Evolutionary conservation across 2,113 vertebrate genomes (phyloP).

Genomic region (Amphilophus citrinellus): DNA sequence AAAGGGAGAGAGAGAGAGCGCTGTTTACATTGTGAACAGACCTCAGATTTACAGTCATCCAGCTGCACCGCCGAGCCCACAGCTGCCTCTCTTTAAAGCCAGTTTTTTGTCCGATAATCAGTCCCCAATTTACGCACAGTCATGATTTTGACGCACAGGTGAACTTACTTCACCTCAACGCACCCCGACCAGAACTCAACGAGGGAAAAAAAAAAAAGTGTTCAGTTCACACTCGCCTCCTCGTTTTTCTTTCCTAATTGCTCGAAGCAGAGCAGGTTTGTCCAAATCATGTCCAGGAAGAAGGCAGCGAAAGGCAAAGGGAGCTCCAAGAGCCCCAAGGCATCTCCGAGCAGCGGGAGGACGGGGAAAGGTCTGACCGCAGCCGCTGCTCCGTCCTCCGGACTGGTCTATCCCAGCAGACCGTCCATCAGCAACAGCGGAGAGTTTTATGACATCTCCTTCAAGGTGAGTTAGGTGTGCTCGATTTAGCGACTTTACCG

Average conservation of each 20-base stretch:
- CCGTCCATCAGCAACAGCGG: slow-evolving; percentile 88
- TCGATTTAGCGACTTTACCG: not conserved
- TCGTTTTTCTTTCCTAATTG: not conserved
- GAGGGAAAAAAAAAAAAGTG: not conserved
- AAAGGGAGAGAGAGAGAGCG: slow-evolving; percentile 23
- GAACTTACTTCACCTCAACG: slow-evolving; percentile 44
- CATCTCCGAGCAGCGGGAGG: slow-evolving; percentile 73
- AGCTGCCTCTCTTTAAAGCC: slow-evolving; percentile 16
- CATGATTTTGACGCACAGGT: slow-evolving; percentile 65
- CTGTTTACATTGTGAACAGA: slow-evolving; percentile 44
- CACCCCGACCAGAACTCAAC: not conserved
- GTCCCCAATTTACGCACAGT: slow-evolving; percentile 39
- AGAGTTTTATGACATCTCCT: slow-evolving; percentile 92
- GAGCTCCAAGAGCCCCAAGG: slow-evolving; percentile 75
- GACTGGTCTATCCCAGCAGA: slow-evolving; percentile 81
- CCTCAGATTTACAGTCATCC: slow-evolving; percentile 5
- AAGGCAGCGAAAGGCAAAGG: slow-evolving; percentile 84
- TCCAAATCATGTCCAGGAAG: slow-evolving; percentile 87
- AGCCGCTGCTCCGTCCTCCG: slow-evolving; percentile 76
- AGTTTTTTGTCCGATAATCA: not conserved
- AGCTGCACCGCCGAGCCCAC: slow-evolving; percentile 28
- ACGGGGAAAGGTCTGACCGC: slow-evolving; percentile 65
- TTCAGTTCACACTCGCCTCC: not conserved
- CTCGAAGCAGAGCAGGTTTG: not conserved
- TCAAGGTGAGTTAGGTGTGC: slow-evolving; percentile 84